Conservation (phyloP, 2,113 vertebrate genomes). For the Parus major region DNA sequence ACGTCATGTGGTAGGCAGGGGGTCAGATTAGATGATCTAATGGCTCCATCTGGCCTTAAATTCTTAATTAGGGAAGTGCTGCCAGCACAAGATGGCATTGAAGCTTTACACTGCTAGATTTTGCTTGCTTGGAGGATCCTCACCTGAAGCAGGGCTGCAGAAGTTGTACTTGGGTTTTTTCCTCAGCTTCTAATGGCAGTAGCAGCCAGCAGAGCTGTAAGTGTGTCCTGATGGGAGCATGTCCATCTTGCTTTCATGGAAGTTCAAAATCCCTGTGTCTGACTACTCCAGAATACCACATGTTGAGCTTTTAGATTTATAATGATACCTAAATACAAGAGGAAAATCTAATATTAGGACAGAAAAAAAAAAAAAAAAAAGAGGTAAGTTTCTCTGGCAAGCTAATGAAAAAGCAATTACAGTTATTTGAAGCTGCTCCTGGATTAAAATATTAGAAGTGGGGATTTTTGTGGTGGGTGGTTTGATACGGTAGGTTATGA, state of each 20-base stretch:
- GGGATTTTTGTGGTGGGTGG: neutral
- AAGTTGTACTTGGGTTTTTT: neutral
- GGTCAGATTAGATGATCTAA: constrained; percentile 53
- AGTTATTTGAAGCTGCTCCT: neutral
- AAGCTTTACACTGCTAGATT: neutral
- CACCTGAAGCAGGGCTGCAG: neutral
- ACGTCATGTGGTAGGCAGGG: neutral
- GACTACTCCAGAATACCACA: neutral
- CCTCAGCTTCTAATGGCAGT: neutral
- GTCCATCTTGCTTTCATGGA: neutral
- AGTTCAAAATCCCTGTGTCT: neutral
- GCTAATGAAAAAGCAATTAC: neutral
- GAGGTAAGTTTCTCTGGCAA: neutral
- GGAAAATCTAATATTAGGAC: constrained; percentile 18
- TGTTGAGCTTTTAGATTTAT: neutral
- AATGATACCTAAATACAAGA: constrained; percentile 18
- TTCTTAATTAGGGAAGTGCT: constrained; percentile 17
- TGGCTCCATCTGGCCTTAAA: constrained; percentile 42
- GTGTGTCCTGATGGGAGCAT: neutral
- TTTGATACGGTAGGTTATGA: neutral
- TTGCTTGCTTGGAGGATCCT: neutral
- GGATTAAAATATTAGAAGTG: neutral
- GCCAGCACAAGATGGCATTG: neutral
- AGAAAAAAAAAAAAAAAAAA: neutral
- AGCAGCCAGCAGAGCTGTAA: neutral